Conservation (phyloP, 2,797 vertebrate species). For the Hemibagrus guttatus region DNA sequence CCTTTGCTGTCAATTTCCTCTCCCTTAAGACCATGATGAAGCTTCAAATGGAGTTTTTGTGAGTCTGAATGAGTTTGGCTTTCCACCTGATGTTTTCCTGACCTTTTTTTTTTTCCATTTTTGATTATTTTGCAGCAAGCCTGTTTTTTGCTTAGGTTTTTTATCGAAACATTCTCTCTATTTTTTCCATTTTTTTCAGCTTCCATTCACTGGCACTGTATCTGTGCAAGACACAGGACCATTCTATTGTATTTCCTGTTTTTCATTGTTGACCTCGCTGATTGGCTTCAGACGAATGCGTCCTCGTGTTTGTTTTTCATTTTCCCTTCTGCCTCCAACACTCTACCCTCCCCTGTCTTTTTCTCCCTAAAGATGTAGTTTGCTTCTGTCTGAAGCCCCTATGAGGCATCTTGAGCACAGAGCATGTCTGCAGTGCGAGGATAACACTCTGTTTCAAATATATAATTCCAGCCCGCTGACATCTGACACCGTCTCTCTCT, state of each 20-base stretch:
- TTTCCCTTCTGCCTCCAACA: neutral
- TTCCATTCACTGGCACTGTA: conserved; percentile 16
- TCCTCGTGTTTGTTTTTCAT: conserved; percentile 23
- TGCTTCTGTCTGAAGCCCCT: neutral
- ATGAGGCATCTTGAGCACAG: neutral
- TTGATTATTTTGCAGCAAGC: conserved; percentile 34
- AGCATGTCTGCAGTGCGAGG: conserved; percentile 12
- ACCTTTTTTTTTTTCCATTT: conserved; percentile 26
- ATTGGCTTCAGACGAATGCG: neutral
- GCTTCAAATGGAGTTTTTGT: conserved; percentile 43
- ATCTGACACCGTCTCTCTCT: neutral
- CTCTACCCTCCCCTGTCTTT: neutral
- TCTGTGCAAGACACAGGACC: neutral
- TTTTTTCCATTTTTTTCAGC: conserved; percentile 17
- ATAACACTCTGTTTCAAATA: conserved; percentile 10
- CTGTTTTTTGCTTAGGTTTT: conserved; percentile 37
- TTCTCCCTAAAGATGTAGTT: neutral
- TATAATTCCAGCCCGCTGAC: conserved; percentile 11
- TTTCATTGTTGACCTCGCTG: conserved; percentile 20
- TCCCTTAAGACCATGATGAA: conserved; percentile 44
- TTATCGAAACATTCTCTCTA: conserved; percentile 17
- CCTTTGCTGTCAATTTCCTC: conserved; percentile 42
- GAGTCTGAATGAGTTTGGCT: conserved; percentile 44
- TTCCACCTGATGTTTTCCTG: conserved; percentile 42
- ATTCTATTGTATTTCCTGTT: conserved; percentile 11